Conservation (phyloP, 1,140 invertebrate genomes). For the Maconellicoccus hirsutus region DNA sequence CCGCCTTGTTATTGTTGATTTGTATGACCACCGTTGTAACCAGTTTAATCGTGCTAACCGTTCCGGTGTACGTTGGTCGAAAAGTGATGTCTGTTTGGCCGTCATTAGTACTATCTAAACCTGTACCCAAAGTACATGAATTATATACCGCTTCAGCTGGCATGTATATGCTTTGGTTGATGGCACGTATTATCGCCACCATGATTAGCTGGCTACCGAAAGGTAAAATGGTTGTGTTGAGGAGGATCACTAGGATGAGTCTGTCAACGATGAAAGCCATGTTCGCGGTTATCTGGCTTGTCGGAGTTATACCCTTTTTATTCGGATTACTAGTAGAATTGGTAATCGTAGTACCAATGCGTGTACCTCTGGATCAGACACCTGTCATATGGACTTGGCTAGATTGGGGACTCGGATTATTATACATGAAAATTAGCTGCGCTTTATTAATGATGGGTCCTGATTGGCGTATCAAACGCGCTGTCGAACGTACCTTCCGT, state of each 20-base stretch:
- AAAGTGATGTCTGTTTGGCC: constrained; percentile 77
- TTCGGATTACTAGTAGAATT: constrained; percentile 85
- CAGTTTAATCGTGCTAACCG: constrained; percentile 68
- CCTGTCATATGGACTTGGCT: constrained; percentile 92
- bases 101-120: constrained; percentile 41
- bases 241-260: constrained; percentile 60
- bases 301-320: constrained; percentile 83
- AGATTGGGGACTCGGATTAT: constrained; percentile 92
- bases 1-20: constrained; percentile 64
- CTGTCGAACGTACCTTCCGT: constrained; percentile 74
- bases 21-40: constrained; percentile 72
- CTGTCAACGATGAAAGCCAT: constrained; percentile 48
- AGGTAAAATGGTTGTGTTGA: constrained; percentile 62
- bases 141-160: constrained; percentile 90
- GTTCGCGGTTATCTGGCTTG: constrained; percentile 61
- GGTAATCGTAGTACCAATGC: constrained; percentile 79
- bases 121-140: constrained; percentile 67
- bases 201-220: constrained; percentile 76
- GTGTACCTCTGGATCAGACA: constrained; percentile 87
- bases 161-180: constrained; percentile 85
- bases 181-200: constrained; percentile 61
- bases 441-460: constrained; percentile 95
- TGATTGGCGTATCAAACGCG: constrained; percentile 81
- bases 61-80: constrained; percentile 83
- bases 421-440: constrained; percentile 97